A percentile compares a stretch with the other conserved stretches of the same genome.
phyloP scores from a whole-genome alignment of 2,888 invertebrate species.

The Drosophila merina region DNA sequence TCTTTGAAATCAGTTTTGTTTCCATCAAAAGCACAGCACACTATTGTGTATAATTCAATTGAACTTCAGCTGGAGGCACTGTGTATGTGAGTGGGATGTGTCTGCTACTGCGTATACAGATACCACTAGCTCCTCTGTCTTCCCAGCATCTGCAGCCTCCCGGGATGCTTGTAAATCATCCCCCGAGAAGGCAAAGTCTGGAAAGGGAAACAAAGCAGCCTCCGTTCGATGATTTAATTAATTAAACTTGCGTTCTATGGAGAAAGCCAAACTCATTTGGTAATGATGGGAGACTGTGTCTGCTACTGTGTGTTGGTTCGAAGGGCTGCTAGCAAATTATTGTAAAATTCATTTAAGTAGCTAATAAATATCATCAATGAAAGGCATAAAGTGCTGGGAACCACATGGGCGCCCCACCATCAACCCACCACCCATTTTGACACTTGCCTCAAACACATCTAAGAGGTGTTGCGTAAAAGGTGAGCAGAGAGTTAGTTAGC shows the following conservation, averaged over 20 bases:
- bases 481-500: slow-evolving; percentile 60
- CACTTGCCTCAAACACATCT: slow-evolving; percentile 16
- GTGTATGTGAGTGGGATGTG: slow-evolving; percentile 8
- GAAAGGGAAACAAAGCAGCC: slow-evolving; percentile 16
- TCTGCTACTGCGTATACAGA: slow-evolving; percentile 35
- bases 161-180: slow-evolving; percentile 33
- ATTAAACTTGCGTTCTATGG: slow-evolving; percentile 81
- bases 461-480: slow-evolving; percentile 40
- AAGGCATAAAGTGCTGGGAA: slow-evolving; percentile 74
- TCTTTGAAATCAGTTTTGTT: slow-evolving; percentile 67
- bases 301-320: slow-evolving; percentile 31
- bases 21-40: slow-evolving; percentile 57
- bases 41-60: slow-evolving; percentile 81
- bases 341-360: slow-evolving; percentile 77
- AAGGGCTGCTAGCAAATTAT: slow-evolving; percentile 62
- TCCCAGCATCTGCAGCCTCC: neutral
- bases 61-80: slow-evolving; percentile 74
- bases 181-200: slow-evolving; percentile 22
- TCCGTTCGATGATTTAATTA: slow-evolving; percentile 80
- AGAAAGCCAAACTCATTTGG: slow-evolving; percentile 42
- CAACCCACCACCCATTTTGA: slow-evolving; percentile 21
- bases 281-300: slow-evolving; percentile 15
- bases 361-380: slow-evolving; percentile 77
- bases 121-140: slow-evolving; percentile 29
- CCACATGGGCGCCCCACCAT: slow-evolving; percentile 66